Evolutionary conservation across 1,140 invertebrate species (phyloP), one percentile per base, ranked within the genome.

Genomic region (Asobara japonica): DNA sequence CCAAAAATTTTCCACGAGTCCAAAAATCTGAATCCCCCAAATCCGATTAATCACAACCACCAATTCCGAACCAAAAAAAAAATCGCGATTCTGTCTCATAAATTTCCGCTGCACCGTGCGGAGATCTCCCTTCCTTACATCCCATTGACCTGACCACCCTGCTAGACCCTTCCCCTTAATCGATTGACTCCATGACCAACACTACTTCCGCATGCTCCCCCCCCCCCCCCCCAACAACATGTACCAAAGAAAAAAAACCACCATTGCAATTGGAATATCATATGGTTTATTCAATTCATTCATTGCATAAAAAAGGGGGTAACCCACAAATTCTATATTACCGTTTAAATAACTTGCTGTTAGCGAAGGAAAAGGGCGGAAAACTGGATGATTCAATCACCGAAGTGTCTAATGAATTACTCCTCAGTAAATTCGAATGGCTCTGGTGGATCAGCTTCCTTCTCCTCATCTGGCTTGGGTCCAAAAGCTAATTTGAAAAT

Each of bases 401-500:
- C 13, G 13, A 20, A 18, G n/a, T 16, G 1, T 5, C 11, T 38
- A 22, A 8, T 33, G 1, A 62, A 64, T 90, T 91, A 95, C 86
- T 96, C 94, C 83, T 97, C 96, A 75, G 91, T 92, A 85, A 96
- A 99, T 89, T 98, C 96, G 87, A 99, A 99, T 76, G 97, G 96
- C 88, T 98, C 97, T 78, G 97, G 97, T 41, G 97, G 95, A 83
- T 98, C 96, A 2, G 97, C 96, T 88, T 99, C 97, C 79, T 97
- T 96, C 80, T 98, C 97, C 76, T 98, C 97, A 73, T 96, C 95
- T 7, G 94, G 92, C 86, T 97, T 97, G 0, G 97, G 96, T 3
- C 97, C 96, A 79, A 95, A 97, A 29, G 96, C 96, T 91, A 82
- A 75, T 88, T 86, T 73, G 65, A 79, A 81, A 79, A 74, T 41